Percentiles rank a stretch among this genome's conserved stretches.
These are phyloP conservation scores for Sphenopsis melanotis DNA, from an alignment of 2,797 vertebrate genomes.

Conservation along the genomic window DNA sequence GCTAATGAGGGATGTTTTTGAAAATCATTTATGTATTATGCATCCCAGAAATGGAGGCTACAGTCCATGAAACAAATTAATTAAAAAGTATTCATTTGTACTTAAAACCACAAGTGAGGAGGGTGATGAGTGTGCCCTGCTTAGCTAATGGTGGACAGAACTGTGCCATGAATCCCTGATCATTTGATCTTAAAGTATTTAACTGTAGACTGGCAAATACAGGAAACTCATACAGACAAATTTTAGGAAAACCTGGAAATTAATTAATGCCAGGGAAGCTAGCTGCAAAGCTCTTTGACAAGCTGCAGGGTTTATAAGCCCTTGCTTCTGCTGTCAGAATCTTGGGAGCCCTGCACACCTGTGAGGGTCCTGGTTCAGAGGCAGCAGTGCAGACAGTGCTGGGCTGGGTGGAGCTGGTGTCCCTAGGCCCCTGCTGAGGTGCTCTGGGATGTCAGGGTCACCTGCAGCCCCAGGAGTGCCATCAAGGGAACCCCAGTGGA, in stretches of 20 bases:
- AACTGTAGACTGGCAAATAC: rapidly evolving
- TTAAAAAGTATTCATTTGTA: neutral
- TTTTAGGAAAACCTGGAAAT: neutral
- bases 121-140: too few species aligned
- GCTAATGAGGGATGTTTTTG: neutral
- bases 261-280: neutral
- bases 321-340: neutral
- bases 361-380: rapidly evolving
- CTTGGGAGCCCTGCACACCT: neutral
- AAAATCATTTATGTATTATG: neutral
- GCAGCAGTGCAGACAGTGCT: rapidly evolving
- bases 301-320: neutral
- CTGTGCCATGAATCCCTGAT: neutral
- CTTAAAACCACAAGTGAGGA: neutral
- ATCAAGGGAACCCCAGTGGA: neutral
- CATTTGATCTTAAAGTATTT: neutral
- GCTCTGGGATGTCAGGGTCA: too few species aligned
- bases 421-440: too few species aligned
- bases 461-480: too few species aligned
- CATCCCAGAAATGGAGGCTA: neutral
- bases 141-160: neutral
- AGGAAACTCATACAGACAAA: neutral
- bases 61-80: neutral
- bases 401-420: neutral
- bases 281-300: neutral